These are phyloP conservation scores for Sebastes vulpes DNA, from an alignment of 2,797 vertebrate genomes.

Conservation along the genomic window DNA sequence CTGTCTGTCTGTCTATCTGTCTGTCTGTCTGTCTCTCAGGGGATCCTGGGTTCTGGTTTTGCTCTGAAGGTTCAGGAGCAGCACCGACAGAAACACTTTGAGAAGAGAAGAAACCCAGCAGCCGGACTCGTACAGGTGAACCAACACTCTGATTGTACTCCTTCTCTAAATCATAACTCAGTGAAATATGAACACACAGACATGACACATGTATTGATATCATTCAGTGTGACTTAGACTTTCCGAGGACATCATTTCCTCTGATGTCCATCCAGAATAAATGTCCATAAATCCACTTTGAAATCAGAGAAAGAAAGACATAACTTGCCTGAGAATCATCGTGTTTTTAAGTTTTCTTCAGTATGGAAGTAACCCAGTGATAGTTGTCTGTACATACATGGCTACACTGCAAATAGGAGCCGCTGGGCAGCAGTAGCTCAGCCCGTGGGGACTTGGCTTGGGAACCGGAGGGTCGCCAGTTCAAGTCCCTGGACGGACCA, in stretches of 20 bases:
- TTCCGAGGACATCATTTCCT: not conserved
- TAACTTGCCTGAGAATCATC: too few relatives aligned
- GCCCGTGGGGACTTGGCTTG: too few relatives aligned
- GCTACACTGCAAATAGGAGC: too few relatives aligned
- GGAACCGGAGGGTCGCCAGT: too few relatives aligned
- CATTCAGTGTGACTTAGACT: not conserved
- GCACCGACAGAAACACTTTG: conserved; percentile 98
- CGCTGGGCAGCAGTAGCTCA: too few relatives aligned
- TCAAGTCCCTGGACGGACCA: too few relatives aligned
- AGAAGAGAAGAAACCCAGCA: conserved; percentile 96
- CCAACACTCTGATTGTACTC: not conserved
- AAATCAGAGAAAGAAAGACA: not conserved
- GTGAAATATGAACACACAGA: not conserved
- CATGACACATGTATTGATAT: not conserved
- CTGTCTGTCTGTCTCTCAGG: conserved; percentile 79
- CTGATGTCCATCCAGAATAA: not conserved
- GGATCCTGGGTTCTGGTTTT: conserved; percentile 97
- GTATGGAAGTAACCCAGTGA: too few relatives aligned
- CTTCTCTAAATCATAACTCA: not conserved
- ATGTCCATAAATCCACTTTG: not conserved
- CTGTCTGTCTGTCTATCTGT: not conserved
- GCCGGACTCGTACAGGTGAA: conserved; percentile 94
- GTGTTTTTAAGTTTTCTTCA: too few relatives aligned
- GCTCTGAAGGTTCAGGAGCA: conserved; percentile 99
- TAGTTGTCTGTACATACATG: too few relatives aligned